Base-by-base conservation (phyloP, 2,113 vertebrate species). In the Caloenas nicobarica region DNA sequence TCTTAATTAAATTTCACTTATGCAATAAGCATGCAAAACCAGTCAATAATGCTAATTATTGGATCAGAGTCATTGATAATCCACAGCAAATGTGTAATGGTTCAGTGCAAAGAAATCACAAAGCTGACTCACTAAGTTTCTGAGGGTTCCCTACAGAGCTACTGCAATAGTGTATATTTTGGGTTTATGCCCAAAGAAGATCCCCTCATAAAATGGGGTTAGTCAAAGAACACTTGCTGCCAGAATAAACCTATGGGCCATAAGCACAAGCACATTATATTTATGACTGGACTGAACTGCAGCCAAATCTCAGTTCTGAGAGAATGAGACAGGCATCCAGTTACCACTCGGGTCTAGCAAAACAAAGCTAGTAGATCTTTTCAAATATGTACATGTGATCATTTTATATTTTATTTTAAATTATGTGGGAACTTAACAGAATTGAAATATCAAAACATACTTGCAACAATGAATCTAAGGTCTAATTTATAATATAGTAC, bases 101-200 rank as follows among this genome's bases (percentile, higher is more conserved):
- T 61, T 84, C 86, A 87, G 26, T 81, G 65, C 48, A 84, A 92
- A 95, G 60, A 90, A 88, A 42, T 73, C 23, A 64, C 86, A 92
- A 93, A 92, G 33, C 81, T 71, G 56, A 93, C 61, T 86, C 76
- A 91, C 68, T 83, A 64, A 77, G 31, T 86, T 95, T n/a, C 69
- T 81, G 26, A 79, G 33, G 38, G 81, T 91, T 92, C 86, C 86
- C 60, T 86, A 28, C 18, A 57, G 83, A 81, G 24, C 18, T 28
- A 5, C 29, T 81, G 11, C 78, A 95, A 89, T 84, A 48, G 57
- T 84, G 29, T 92, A 24, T 95, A 53, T 93, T 94, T 95, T 93
- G 93, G 77, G 13, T 57, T 84, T 76, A 66, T 82, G 93, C 93
- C 83, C 89, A 81, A 89, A 64, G 86, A 89, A 84, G 19, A 3